Conservation (phyloP, 2,888 invertebrate genomes). For the Ariolimax columbianus region DNA sequence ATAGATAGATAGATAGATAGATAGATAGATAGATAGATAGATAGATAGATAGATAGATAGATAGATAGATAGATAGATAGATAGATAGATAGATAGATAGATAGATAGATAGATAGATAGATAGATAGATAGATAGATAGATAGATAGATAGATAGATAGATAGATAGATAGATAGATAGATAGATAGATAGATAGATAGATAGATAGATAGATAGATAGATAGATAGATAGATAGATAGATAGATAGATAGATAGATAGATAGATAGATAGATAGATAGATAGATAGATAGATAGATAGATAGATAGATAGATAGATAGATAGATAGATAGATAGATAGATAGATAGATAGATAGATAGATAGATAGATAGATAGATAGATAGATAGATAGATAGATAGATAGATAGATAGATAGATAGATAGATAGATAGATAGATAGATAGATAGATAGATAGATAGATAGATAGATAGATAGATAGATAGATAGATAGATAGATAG, state of each 20-base stretch:
- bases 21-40: background rate
- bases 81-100: slow-evolving; percentile 20
- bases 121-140: background rate
- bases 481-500: background rate
- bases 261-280: background rate
- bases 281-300: background rate
- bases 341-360: background rate
- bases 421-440: background rate
- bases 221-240: background rate
- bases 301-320: background rate
- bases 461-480: background rate
- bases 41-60: background rate
- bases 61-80: background rate
- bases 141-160: background rate
- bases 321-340: background rate
- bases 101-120: slow-evolving; percentile 3
- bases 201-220: background rate
- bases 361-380: background rate
- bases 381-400: slow-evolving; percentile 14
- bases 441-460: background rate
- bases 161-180: background rate
- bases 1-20: background rate
- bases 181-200: background rate
- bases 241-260: slow-evolving; percentile 21
- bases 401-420: slow-evolving; percentile 9